These are phyloP conservation scores for Julus scanicus DNA, from an alignment of 2,888 invertebrate species.

Conservation along the genomic window DNA sequence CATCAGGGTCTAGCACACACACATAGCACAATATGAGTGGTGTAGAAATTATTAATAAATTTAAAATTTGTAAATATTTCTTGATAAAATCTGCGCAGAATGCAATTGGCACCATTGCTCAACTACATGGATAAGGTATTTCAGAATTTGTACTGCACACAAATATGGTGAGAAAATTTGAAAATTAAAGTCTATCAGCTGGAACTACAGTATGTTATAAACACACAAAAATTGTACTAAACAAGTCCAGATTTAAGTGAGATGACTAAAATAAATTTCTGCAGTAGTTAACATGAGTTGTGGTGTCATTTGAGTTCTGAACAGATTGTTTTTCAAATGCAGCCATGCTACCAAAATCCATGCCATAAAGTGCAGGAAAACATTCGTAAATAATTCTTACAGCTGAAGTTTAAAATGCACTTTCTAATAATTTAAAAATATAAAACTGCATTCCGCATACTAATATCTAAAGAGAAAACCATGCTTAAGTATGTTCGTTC, in stretches of 20 bases:
- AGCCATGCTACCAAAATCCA: not conserved
- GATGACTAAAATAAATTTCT: too few relatives aligned
- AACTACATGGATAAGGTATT: not conserved
- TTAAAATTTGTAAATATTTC: not conserved
- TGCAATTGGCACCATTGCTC: not conserved
- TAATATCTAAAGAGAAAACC: not conserved
- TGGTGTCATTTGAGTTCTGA: not conserved
- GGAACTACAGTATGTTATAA: not conserved
- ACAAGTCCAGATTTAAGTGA: too few relatives aligned
- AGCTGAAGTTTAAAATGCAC: too few relatives aligned
- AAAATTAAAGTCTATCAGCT: too few relatives aligned
- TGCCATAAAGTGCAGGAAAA: not conserved
- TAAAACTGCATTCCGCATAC: not conserved
- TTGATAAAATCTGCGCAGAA: not conserved
- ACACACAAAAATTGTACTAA: too few relatives aligned
- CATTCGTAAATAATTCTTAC: not conserved
- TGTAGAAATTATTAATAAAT: not conserved
- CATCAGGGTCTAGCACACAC: conserved; percentile 13
- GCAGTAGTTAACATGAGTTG: not conserved
- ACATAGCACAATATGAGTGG: not conserved
- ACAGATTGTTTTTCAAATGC: not conserved
- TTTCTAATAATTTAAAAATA: not conserved
- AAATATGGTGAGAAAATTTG: too few relatives aligned
- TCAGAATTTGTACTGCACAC: not conserved
- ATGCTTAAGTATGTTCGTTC: too few relatives aligned